These are phyloP conservation scores for Elaeidobius kamerunicus DNA, from an alignment of 2,888 invertebrate species.

Conservation along the genomic window DNA sequence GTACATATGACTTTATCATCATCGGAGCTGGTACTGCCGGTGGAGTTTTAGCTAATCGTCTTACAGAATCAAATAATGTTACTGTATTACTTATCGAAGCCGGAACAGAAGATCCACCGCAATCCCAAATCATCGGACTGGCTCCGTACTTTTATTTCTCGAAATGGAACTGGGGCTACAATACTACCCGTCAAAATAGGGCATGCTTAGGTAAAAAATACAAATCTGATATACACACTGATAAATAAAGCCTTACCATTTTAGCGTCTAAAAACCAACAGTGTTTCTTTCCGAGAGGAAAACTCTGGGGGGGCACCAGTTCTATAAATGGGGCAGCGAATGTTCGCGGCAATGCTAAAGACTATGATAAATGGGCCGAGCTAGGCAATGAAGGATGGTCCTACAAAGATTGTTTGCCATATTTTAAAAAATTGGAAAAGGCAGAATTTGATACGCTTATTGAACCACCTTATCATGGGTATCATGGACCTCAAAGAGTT, in stretches of 20 bases:
- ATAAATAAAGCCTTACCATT: too few species aligned
- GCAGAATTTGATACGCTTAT: slow-evolving; percentile 55
- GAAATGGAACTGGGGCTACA: neutral
- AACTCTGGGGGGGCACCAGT: neutral
- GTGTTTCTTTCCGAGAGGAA: slow-evolving; percentile 9
- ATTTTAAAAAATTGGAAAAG: slow-evolving; percentile 65
- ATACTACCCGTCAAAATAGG: neutral
- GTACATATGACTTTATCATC: slow-evolving; percentile 1
- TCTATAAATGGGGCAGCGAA: slow-evolving; percentile 9
- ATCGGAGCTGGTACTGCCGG: slow-evolving; percentile 1
- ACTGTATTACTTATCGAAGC: neutral
- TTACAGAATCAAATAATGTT: too few species aligned
- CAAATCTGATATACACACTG: too few species aligned
- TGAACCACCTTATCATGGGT: slow-evolving; percentile 57
- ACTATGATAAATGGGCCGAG: too few species aligned
- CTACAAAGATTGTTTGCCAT: too few species aligned
- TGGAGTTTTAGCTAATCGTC: slow-evolving; percentile 2
- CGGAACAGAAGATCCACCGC: neutral
- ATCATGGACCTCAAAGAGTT: slow-evolving; percentile 49
- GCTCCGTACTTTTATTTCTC: neutral
- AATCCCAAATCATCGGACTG: neutral
- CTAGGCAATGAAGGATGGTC: slow-evolving; percentile 63
- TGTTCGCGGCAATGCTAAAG: slow-evolving; percentile 32
- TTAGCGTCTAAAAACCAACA: neutral
- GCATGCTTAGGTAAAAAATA: neutral